Evolutionary conservation across 2,113 vertebrate genomes (phyloP), one percentile per base, ranked within the genome.

Genomic region (Cinclus mexicanus): DNA sequence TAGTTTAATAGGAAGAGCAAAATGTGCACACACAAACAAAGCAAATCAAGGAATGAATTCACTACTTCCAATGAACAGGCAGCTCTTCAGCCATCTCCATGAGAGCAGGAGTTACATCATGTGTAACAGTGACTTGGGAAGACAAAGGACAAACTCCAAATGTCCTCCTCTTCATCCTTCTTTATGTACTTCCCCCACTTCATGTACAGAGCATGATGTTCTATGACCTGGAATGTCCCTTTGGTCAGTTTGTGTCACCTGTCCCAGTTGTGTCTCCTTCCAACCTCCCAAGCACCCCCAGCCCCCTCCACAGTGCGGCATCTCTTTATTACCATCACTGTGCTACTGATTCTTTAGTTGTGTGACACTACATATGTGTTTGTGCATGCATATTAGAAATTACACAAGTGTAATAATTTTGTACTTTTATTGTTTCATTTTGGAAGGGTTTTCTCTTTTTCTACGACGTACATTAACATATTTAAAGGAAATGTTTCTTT

Each of bases 221-320:
- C 0, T 1, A 1, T 10, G 20, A 12, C 47, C 31, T 42, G 16
- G 28, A 46, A 39, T 24, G 2, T 46, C 1, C 11, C 39, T 75
- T 21, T 47, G 39, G n/a, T 61, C n/a, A 35, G 1, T 12, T 31
- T 1, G n/a, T 12, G 31, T 61, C 20, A 22, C 61, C 17, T 75
- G 53, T n/a, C 24, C 46, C 0, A 0, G 6, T 20, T 75, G 19
- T n/a, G 28, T 21, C 13, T 35, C 24, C 7, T 83, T 29, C 21
- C 39, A 60, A 0, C 5, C 18, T 74, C 5, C 18, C 12, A 20
- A 1, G 59, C 13, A 65, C 4, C 1, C 7, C 19, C 23, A 53
- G 12, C 3, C 29, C 1, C 16, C 20, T 68, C 29, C 2, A 6
- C 46, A 35, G 7, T 0, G 1, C 14, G 33, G 16, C 46, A 25